Conservation (phyloP, 2,113 vertebrate genomes). For the Micromys minutus region DNA sequence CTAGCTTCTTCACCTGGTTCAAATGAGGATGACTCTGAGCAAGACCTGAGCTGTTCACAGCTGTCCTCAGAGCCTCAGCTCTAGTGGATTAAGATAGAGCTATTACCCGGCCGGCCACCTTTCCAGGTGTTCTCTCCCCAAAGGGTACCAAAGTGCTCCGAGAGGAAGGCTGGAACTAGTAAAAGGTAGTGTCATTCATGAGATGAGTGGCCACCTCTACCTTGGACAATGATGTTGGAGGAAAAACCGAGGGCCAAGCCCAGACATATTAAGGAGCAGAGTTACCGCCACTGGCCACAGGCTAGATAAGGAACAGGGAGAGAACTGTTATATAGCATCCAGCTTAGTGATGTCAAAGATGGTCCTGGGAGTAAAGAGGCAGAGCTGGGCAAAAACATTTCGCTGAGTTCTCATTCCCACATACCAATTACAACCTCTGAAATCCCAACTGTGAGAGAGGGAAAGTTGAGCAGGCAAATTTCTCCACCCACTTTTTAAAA, state of each 20-base stretch:
- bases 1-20: not conserved
- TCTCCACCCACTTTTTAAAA: conserved; percentile 53
- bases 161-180: not conserved
- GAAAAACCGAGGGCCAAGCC: not conserved
- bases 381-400: too few species aligned
- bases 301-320: not conserved
- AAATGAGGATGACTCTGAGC: not conserved
- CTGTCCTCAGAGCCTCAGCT: too few species aligned
- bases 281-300: not conserved
- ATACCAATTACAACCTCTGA: not conserved
- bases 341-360: accelerated
- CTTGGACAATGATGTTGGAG: accelerated
- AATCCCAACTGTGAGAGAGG: not conserved
- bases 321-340: accelerated
- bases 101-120: not conserved
- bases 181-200: not conserved
- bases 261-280: accelerated
- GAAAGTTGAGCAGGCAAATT: not conserved
- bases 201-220: not conserved
- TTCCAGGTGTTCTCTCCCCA: not conserved
- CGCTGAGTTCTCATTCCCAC: not conserved
- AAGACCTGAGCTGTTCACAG: not conserved
- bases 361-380: not conserved
- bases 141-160: not conserved
- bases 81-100: not conserved